Conservation (phyloP, 2,113 vertebrate genomes). For the Cephalophus harveyi region DNA sequence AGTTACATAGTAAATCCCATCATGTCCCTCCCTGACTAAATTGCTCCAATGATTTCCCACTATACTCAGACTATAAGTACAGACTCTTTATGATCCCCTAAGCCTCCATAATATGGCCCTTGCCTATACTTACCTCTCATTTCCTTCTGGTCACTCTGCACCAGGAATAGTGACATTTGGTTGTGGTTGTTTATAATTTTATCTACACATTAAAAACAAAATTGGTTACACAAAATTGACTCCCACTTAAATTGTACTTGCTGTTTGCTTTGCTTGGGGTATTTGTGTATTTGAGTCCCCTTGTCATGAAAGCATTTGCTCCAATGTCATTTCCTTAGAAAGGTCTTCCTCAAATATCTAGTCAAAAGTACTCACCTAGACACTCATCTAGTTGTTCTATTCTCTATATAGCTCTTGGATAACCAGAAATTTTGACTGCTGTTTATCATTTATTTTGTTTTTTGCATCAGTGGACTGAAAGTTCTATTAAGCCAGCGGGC, state of each 20-base stretch:
- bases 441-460: neutral
- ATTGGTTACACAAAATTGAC: neutral
- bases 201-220: neutral
- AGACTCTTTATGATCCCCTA: neutral
- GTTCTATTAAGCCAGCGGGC: neutral
- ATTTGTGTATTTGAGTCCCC: neutral
- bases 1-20: neutral
- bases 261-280: neutral
- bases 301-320: neutral
- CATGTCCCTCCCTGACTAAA: neutral
- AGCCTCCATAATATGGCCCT: neutral
- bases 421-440: neutral
- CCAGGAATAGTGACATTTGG: neutral
- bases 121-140: neutral
- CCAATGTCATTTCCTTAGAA: neutral
- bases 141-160: neutral
- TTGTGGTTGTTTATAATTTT: neutral
- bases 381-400: neutral
- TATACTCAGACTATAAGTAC: neutral
- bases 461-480: neutral
- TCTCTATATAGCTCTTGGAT: neutral
- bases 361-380: neutral
- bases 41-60: neutral
- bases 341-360: neutral
- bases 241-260: neutral